Base-by-base conservation (phyloP, 2,113 vertebrate species). In the Embiotoca jacksoni region DNA sequence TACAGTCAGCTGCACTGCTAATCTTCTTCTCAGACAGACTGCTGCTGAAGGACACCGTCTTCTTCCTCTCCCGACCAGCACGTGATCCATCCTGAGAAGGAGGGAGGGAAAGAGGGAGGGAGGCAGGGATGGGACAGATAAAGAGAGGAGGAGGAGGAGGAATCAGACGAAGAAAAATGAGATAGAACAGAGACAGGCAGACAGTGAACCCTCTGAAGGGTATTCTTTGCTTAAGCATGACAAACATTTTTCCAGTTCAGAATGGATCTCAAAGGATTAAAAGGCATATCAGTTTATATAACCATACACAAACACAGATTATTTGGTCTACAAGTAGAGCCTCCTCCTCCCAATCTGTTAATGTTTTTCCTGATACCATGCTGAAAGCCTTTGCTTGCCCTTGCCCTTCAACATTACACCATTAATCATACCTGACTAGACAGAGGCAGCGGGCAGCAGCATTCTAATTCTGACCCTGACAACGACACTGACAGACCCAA, bases 1-100 rank as follows among this genome's bases (percentile, higher is more conserved):
- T 98, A 3, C 97, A 99, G 72, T 98, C 97, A 0, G 96, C 96
- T 0, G 96, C 97, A 2, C 96, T 96, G 92, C 97, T 98, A 89
- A 99, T 97, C 88, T 98, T 98, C 63, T 96, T 98, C 91, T 98
- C 97, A 0, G 97, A 96, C 0, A 97, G 95, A 94, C 96, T 98
- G 90, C 97, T 97, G 93, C 97, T 98, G 80, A 99, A 98, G 0
- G 97, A 98, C 67, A 99, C 97, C 0, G 96, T 99, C 93, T 99
- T 99, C 77, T 98, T 99, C 89, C 97, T 93, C n/a, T 98, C 97
- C 37, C 96, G 93, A 59, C 97, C 95, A 56, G 96, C 95, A 56
- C 97, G 96, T 8, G 96, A 96, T 78, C 97, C 97, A 85, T 98
- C 96, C 97, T 99, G 64, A 73, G 44, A 55, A 82, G 31, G 56